phyloP scores from a whole-genome alignment of 2,113 vertebrate species.

The Lagopus leucura region DNA sequence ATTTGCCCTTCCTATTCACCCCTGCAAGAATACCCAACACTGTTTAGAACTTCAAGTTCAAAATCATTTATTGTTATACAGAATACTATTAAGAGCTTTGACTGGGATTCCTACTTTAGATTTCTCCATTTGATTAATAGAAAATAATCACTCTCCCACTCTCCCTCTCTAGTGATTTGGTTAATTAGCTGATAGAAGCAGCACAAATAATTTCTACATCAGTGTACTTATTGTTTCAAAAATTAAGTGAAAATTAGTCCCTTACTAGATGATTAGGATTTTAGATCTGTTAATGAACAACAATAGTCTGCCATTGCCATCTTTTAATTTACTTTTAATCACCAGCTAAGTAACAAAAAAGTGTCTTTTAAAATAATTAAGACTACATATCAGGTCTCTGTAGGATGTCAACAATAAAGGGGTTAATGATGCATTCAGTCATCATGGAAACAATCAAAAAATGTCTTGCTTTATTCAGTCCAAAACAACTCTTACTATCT shows the following conservation, averaged over 20 bases:
- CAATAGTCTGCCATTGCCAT: conserved; percentile 80
- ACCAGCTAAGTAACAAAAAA: conserved; percentile 86
- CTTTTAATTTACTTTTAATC: conserved; percentile 88
- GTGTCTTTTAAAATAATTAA: conserved; percentile 88
- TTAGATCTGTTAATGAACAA: conserved; percentile 83
- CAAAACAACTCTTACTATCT: conserved; percentile 73
- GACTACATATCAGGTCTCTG: conserved; percentile 83
- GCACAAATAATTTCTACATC: conserved; percentile 80
- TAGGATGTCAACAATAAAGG: conserved; percentile 87
- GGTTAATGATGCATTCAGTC: conserved; percentile 85
- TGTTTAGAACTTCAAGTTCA: conserved; percentile 37
- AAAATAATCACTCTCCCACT: conserved; percentile 75
- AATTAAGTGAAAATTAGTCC: conserved; percentile 85
- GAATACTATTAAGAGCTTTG: conserved; percentile 64
- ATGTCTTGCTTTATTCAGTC: conserved; percentile 75
- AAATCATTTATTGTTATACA: conserved; percentile 33
- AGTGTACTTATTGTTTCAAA: conserved; percentile 83
- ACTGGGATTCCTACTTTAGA: conserved; percentile 64
- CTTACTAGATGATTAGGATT: conserved; percentile 82
- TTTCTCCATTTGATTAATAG: conserved; percentile 78
- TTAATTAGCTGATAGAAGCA: conserved; percentile 82
- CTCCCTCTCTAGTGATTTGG: conserved; percentile 74
- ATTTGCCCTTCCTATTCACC: conserved; percentile 10
- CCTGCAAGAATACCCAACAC: not conserved
- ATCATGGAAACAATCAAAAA: conserved; percentile 80